Evolutionary conservation across 2,888 invertebrate genomes (phyloP).

Genomic region (Xiphydria camelus): DNA sequence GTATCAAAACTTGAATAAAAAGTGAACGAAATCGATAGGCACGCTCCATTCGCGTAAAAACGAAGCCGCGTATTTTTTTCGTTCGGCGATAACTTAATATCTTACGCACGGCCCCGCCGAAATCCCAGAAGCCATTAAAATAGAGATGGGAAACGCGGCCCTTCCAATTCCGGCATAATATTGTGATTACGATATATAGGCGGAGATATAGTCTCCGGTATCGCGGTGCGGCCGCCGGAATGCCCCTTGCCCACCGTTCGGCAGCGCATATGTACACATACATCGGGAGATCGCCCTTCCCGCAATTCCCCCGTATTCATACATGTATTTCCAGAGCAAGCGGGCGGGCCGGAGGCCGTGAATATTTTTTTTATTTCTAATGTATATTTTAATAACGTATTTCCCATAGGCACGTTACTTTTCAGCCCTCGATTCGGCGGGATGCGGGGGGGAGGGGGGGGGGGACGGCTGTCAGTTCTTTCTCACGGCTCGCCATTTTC

Average conservation of each 20-base stretch:
- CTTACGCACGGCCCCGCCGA: slow-evolving; percentile 27
- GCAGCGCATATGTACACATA: slow-evolving; percentile 11
- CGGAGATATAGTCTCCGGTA: slow-evolving; percentile 13
- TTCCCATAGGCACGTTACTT: slow-evolving; percentile 11
- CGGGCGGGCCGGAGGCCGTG: slow-evolving; percentile 15
- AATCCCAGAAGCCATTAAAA: slow-evolving; percentile 55
- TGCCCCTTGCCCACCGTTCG: slow-evolving; percentile 38
- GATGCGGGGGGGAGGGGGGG: no score
- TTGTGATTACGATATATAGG: slow-evolving; percentile 53
- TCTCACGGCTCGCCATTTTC: no score
- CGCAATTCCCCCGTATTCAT: slow-evolving; percentile 32
- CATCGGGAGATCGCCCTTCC: slow-evolving; percentile 39
- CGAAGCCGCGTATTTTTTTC: no score
- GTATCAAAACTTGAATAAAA: no score
- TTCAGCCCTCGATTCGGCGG: not conserved
- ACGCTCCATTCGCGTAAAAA: no score
- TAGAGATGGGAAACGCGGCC: slow-evolving; percentile 52
- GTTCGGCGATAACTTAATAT: slow-evolving; percentile 10
- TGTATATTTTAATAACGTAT: slow-evolving; percentile 42
- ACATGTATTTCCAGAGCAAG: slow-evolving; percentile 47
- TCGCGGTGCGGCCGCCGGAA: no score
- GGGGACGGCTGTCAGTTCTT: no score
- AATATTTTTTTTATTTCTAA: slow-evolving; percentile 36
- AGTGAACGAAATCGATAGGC: no score
- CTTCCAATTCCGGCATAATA: slow-evolving; percentile 54